phyloP scores from a whole-genome alignment of 2,888 invertebrate species.

The Terebella lapidaria region DNA sequence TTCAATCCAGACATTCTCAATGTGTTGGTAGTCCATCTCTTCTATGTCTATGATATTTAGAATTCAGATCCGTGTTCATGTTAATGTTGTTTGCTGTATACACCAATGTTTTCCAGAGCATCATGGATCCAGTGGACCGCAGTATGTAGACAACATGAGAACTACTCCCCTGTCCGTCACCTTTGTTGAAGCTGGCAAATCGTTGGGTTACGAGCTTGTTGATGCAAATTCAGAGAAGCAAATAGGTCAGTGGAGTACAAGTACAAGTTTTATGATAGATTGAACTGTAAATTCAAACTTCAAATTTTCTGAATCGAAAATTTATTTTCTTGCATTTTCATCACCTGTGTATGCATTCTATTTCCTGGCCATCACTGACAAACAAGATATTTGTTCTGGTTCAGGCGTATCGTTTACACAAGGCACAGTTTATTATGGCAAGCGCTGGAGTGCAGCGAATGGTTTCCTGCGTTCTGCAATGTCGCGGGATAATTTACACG shows the following conservation, averaged over 20 bases:
- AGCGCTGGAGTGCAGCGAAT: background rate
- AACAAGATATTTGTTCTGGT: background rate
- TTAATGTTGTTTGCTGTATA: no score
- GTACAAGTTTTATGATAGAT: no score
- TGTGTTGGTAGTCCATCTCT: no score
- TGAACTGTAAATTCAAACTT: no score
- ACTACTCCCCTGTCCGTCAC: constrained; percentile 31
- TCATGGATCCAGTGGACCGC: constrained; percentile 37
- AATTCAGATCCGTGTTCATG: no score
- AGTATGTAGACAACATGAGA: constrained; percentile 31
- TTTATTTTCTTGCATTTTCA: background rate
- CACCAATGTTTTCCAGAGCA: no score
- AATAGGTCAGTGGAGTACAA: constrained; percentile 35
- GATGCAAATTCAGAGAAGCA: constrained; percentile 55
- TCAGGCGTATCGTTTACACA: constrained; percentile 1
- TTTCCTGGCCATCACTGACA: no score
- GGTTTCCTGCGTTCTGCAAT: background rate
- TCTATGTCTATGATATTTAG: no score
- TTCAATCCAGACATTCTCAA: no score
- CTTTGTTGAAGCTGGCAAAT: constrained; percentile 58
- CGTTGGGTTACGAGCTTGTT: constrained; percentile 58
- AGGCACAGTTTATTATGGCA: background rate
- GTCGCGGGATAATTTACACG: background rate
- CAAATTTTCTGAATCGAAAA: no score
- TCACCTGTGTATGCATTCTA: background rate